Percentiles rank a stretch among this genome's conserved stretches.
phyloP scores from a whole-genome alignment of 2,888 invertebrate species.

The Cyclophora punctaria region DNA sequence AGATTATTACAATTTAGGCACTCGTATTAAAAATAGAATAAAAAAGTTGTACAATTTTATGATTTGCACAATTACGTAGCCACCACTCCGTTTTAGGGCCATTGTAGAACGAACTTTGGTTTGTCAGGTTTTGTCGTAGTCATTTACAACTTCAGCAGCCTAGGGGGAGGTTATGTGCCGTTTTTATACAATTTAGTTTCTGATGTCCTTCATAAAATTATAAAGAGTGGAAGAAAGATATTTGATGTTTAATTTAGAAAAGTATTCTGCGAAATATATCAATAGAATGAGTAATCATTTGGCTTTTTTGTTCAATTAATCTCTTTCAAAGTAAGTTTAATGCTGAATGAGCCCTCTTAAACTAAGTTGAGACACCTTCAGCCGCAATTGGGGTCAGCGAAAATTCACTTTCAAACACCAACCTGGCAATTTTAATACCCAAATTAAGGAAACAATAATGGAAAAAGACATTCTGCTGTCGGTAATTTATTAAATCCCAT shows the following conservation, averaged over 20 bases:
- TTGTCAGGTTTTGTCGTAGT: no score
- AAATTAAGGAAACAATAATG: conserved; percentile 26
- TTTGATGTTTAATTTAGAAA: no score
- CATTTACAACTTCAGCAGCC: no score
- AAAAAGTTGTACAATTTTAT: background rate
- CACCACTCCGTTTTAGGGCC: background rate
- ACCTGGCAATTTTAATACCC: conserved; percentile 24
- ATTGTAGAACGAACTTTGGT: no score
- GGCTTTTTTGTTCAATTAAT: conserved; percentile 1
- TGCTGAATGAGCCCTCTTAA: conserved; percentile 14
- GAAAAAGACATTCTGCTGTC: conserved; percentile 8
- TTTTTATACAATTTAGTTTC: no score
- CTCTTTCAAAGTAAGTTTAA: conserved; percentile 12
- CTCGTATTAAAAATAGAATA: no score
- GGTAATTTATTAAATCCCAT: conserved; percentile 6
- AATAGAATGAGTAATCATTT: no score
- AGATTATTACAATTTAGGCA: no score
- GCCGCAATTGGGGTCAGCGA: conserved; percentile 34
- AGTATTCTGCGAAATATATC: no score
- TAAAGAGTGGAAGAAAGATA: no score
- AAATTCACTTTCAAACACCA: conserved; percentile 30
- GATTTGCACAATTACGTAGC: background rate
- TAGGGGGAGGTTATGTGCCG: no score
- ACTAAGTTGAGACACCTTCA: conserved; percentile 26
- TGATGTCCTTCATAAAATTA: no score